Conservation (phyloP, 2,888 invertebrate genomes). For the Machimus rusticus region DNA sequence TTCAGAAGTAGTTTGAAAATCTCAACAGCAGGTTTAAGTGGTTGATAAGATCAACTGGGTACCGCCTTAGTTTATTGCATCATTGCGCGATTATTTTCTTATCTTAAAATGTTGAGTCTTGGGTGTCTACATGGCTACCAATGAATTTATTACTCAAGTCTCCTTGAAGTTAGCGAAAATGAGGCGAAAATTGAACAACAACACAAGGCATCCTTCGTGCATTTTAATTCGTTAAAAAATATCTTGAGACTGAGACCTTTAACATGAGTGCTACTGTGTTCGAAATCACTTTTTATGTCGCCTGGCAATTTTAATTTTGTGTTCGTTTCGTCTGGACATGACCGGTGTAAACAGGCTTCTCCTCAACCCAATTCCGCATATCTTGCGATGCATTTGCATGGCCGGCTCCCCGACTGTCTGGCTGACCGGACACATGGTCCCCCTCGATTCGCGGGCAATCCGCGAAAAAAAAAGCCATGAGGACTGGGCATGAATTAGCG, state of each 20-base stretch:
- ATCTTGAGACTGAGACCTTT: not conserved
- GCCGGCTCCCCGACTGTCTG: not conserved
- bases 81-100: not conserved
- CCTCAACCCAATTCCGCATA: not conserved
- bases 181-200: not conserved
- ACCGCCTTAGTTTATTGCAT: not conserved
- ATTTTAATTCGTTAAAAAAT: not conserved
- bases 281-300: not conserved
- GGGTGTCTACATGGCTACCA: not conserved
- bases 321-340: not conserved
- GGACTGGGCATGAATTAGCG: slow-evolving; percentile 1
- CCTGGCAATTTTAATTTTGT: not conserved
- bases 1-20: not conserved
- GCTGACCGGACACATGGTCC: not conserved
- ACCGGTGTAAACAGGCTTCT: not conserved
- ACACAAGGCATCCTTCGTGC: not conserved
- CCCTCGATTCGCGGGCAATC: not conserved
- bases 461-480: not conserved
- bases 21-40: not conserved
- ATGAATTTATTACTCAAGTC: not conserved
- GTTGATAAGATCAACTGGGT: not conserved
- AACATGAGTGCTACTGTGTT: not conserved
- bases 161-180: not conserved
- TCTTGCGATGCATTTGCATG: not conserved
- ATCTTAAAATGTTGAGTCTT: not conserved